A percentile compares a stretch with the other conserved stretches of the same genome.
phyloP scores from a whole-genome alignment of 2,797 vertebrate genomes.

The Epinephelus awoara region DNA sequence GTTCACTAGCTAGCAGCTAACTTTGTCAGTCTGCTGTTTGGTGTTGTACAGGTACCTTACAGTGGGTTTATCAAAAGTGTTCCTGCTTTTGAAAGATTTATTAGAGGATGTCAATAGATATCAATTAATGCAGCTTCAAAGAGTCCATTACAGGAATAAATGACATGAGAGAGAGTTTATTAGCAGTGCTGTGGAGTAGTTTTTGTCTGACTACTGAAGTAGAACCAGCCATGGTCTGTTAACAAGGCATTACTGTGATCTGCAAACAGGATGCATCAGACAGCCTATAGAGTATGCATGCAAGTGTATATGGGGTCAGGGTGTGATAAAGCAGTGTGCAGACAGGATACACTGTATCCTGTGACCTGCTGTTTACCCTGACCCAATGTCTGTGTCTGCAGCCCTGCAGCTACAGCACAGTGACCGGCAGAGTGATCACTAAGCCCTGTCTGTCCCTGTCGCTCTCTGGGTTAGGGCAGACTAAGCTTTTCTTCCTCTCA shows the following conservation, averaged over 20 bases:
- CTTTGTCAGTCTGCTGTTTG: neutral
- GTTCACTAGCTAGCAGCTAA: neutral
- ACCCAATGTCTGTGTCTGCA: constrained; percentile 58
- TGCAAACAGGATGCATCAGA: neutral
- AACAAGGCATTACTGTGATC: neutral
- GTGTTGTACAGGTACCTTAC: neutral
- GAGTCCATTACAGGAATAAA: no score
- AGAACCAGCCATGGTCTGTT: neutral
- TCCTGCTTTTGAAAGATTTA: neutral
- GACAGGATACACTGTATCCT: constrained; percentile 52
- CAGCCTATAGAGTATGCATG: neutral
- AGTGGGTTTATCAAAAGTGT: neutral
- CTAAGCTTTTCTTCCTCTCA: constrained; percentile 80
- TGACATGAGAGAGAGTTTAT: no score
- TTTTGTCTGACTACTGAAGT: neutral
- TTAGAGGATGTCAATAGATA: neutral
- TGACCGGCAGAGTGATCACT: constrained; percentile 40
- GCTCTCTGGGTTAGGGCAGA: constrained; percentile 72
- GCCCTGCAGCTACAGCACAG: constrained; percentile 30
- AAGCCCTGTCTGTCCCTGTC: constrained; percentile 62
- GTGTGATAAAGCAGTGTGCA: constrained; percentile 31
- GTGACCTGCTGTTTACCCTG: constrained; percentile 58
- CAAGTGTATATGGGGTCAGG: constrained; percentile 36
- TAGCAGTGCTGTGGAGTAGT: neutral
- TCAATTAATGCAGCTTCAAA: neutral